phyloP scores from a whole-genome alignment of 2,113 vertebrate species.

The Serinus canaria region DNA sequence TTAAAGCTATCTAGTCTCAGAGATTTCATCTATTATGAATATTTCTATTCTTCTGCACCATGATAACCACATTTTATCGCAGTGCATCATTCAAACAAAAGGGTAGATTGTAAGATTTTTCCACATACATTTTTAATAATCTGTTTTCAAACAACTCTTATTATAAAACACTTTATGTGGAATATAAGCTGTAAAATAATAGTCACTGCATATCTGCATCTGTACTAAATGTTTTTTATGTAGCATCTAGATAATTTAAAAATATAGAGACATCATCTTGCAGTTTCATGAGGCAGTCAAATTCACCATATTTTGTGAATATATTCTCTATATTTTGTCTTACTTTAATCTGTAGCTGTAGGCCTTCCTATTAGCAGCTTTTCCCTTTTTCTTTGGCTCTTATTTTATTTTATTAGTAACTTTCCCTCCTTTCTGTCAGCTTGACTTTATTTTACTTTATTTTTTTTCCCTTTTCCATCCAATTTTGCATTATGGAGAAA shows the following conservation, averaged over 20 bases:
- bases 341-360: neutral
- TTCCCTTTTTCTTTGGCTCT: neutral
- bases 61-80: neutral
- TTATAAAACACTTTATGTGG: neutral
- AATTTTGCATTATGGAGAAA: neutral
- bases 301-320: neutral
- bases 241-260: neutral
- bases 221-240: slow-evolving; percentile 38
- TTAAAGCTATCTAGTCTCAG: slow-evolving; percentile 10
- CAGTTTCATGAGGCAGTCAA: neutral
- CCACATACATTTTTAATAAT: neutral
- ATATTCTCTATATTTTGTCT: neutral
- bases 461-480: neutral
- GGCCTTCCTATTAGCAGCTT: neutral
- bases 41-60: slow-evolving; percentile 17
- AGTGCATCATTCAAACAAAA: neutral
- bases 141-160: neutral
- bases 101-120: neutral
- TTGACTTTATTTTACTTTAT: neutral
- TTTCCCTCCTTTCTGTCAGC: neutral
- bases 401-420: neutral
- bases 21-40: slow-evolving; percentile 30
- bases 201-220: neutral
- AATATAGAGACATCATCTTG: neutral
- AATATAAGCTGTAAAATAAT: slow-evolving; percentile 12